These are phyloP conservation scores for Amphiduros pacificus DNA, from an alignment of 2,888 invertebrate species.

Conservation along the genomic window DNA sequence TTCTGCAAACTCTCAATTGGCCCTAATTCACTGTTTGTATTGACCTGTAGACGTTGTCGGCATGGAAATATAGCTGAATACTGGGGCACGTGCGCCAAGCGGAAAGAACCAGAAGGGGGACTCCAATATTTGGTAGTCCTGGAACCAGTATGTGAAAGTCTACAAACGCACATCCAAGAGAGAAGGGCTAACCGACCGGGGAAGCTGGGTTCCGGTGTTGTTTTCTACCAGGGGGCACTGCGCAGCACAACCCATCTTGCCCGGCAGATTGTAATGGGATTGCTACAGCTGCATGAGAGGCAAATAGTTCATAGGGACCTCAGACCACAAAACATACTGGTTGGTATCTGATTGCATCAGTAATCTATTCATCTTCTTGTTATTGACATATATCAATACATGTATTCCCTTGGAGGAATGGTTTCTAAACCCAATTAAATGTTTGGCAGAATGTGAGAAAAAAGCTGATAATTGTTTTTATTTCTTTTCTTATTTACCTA, in stretches of 20 bases:
- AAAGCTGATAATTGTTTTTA: no score
- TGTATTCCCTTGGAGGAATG: no score
- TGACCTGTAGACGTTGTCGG: no score
- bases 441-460: no score
- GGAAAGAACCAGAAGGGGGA: slow-evolving; percentile 13
- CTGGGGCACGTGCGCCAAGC: slow-evolving; percentile 38
- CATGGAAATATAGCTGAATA: slow-evolving; percentile 45
- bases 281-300: slow-evolving; percentile 42
- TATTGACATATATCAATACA: no score
- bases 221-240: slow-evolving; percentile 32
- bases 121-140: slow-evolving; percentile 40
- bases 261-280: slow-evolving; percentile 31
- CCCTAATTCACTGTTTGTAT: no score
- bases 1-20: no score
- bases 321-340: slow-evolving; percentile 50
- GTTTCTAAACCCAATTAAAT: no score
- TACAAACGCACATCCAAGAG: slow-evolving; percentile 34
- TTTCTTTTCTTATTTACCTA: no score
- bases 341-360: slow-evolving; percentile 32
- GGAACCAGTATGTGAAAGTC: slow-evolving; percentile 43
- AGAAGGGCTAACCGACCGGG: slow-evolving; percentile 29
- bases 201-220: slow-evolving; percentile 22
- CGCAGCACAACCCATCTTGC: slow-evolving; percentile 37
- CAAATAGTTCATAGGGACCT: slow-evolving; percentile 49
- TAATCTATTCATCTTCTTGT: no score